Evolutionary conservation across 2,797 vertebrate genomes (phyloP).

Genomic region (Pipistrellus nathusii): DNA sequence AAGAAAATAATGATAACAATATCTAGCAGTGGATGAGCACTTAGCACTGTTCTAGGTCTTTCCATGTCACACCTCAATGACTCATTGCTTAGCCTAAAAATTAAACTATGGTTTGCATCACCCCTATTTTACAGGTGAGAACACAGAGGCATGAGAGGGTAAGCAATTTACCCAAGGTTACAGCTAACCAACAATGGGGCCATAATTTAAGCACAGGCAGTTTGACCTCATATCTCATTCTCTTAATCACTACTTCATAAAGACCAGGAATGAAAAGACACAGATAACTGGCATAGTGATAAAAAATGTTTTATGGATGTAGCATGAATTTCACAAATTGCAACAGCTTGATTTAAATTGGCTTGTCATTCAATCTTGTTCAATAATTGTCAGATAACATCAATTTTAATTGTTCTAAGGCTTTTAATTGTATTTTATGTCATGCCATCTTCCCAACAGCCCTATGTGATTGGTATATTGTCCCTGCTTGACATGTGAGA

Average conservation of each 20-base stretch:
- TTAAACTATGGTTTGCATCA: neutral
- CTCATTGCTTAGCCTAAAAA: constrained; percentile 10
- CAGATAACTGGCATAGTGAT: neutral
- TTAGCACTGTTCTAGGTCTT: neutral
- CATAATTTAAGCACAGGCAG: constrained; percentile 3
- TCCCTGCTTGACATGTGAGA: neutral
- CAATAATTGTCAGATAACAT: neutral
- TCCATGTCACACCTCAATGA: neutral
- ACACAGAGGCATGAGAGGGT: neutral
- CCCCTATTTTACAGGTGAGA: neutral
- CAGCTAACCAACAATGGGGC: neutral
- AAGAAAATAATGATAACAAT: neutral
- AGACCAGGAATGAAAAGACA: neutral
- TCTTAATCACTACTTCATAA: neutral
- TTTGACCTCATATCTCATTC: neutral
- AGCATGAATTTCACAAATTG: constrained; percentile 37
- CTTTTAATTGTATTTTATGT: neutral
- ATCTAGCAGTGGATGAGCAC: neutral
- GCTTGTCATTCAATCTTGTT: neutral
- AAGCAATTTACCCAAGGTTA: neutral
- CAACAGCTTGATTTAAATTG: constrained; percentile 19
- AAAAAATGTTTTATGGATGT: neutral
- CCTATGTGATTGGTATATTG: neutral
- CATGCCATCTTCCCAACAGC: neutral
- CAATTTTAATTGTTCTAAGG: constrained; percentile 33